Evolutionary conservation across 2,888 invertebrate genomes (phyloP).

Genomic region (Amphimallon solstitiale): DNA sequence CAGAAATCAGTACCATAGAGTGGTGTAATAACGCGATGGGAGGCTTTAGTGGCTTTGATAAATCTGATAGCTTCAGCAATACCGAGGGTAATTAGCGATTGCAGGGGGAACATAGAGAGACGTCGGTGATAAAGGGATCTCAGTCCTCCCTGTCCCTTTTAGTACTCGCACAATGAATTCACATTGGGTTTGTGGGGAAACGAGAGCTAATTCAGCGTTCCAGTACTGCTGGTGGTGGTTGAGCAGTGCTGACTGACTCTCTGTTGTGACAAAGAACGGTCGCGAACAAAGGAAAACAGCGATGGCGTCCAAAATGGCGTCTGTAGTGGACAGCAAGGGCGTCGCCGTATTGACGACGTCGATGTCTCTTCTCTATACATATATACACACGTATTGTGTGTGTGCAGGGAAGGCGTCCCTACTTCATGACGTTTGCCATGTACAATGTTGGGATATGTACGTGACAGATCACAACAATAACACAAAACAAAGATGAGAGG

Average conservation of each 20-base stretch:
- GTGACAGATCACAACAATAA: neutral
- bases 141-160: too few species aligned
- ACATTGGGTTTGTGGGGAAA: too few species aligned
- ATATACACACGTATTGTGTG: too few species aligned
- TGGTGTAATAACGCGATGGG: too few species aligned
- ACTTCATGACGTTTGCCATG: neutral
- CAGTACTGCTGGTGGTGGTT: too few species aligned
- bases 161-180: too few species aligned
- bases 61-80: constrained; percentile 1
- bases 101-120: neutral
- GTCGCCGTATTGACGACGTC: constrained; percentile 46
- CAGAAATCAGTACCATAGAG: too few species aligned
- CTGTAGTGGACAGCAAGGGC: constrained; percentile 59
- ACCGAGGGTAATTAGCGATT: neutral
- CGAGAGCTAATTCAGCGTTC: too few species aligned
- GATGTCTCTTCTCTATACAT: neutral
- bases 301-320: constrained; percentile 62
- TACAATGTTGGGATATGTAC: too few species aligned
- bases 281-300: constrained; percentile 43
- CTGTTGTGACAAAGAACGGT: constrained; percentile 31
- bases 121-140: neutral
- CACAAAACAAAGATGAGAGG: neutral
- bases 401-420: neutral
- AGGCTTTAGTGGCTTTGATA: neutral
- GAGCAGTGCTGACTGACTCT: too few species aligned